Percentiles rank a stretch among this genome's conserved stretches.
These are phyloP conservation scores for Chloroceryle aenea DNA, from an alignment of 2,113 vertebrate genomes.

Conservation along the genomic window DNA sequence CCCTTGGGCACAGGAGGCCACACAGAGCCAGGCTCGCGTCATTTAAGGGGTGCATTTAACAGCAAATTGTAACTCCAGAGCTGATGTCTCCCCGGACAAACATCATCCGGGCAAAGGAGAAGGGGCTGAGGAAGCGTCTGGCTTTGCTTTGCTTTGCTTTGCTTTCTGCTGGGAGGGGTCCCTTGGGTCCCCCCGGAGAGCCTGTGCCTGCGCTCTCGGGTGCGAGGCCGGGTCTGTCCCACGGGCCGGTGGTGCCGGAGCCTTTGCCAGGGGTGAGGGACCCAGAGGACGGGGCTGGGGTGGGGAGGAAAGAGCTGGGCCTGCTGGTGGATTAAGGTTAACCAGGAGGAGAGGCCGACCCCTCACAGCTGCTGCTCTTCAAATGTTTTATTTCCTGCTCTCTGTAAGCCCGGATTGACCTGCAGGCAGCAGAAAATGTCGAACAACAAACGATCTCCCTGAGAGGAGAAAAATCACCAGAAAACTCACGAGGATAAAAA, in stretches of 20 bases:
- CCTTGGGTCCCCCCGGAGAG: background rate
- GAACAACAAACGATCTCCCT: background rate
- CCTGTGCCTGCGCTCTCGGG: rapidly evolving
- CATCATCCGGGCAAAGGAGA: background rate
- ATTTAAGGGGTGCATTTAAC: background rate
- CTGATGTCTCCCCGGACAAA: background rate
- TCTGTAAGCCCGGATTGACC: slow-evolving; percentile 43
- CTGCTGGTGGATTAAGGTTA: background rate
- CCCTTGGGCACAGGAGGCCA: background rate
- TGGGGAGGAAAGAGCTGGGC: background rate
- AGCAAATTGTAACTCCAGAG: background rate
- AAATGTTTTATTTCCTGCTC: slow-evolving; percentile 42
- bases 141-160: background rate
- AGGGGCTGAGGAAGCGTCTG: background rate
- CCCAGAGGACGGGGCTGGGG: rapidly evolving
- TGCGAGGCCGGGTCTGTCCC: background rate
- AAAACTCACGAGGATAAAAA: background rate
- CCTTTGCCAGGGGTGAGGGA: rapidly evolving
- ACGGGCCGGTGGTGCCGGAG: rapidly evolving
- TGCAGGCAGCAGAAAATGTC: background rate
- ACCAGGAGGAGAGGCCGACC: background rate
- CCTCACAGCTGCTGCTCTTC: slow-evolving; percentile 24
- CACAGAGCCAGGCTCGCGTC: rapidly evolving
- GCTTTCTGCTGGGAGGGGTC: background rate
- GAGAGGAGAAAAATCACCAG: background rate